Conservation (phyloP, 1,140 invertebrate species). For the Zophobas morio region DNA sequence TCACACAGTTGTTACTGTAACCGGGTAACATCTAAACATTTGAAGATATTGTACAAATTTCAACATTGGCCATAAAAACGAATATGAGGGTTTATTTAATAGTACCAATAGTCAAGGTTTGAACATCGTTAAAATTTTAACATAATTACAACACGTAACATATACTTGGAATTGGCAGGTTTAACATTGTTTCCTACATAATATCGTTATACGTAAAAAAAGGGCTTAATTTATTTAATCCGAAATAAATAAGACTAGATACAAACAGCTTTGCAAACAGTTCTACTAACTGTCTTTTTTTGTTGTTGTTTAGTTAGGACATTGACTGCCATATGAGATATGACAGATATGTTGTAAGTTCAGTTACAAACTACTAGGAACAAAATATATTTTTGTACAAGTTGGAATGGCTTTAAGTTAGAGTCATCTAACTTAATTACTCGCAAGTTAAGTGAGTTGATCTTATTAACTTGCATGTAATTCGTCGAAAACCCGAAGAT, state of each 20-base stretch:
- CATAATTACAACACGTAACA: not conserved
- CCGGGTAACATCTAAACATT: conserved; percentile 41
- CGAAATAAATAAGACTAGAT: conserved; percentile 44
- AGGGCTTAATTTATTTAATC: conserved; percentile 16
- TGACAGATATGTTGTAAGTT: conserved; percentile 31
- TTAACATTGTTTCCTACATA: conserved; percentile 21
- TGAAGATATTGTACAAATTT: conserved; percentile 41
- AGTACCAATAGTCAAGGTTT: no score
- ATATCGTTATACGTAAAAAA: conserved; percentile 19
- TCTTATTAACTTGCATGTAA: not conserved
- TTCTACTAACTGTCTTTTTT: conserved; percentile 13
- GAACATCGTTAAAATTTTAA: no score
- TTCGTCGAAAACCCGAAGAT: no score
- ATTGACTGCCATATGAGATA: conserved; percentile 31
- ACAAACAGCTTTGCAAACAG: conserved; percentile 43
- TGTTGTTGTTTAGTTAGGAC: conserved; percentile 36
- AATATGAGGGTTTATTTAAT: not conserved
- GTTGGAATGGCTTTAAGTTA: conserved; percentile 7
- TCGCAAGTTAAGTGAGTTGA: not conserved
- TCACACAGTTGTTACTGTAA: conserved; percentile 40
- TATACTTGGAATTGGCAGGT: conserved; percentile 29
- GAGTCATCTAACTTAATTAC: not conserved
- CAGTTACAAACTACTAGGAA: conserved; percentile 46
- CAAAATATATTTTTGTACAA: conserved; percentile 31
- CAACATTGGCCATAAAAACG: conserved; percentile 28